Conservation (phyloP, 2,888 invertebrate species). For the Brachylomia viminalis region DNA sequence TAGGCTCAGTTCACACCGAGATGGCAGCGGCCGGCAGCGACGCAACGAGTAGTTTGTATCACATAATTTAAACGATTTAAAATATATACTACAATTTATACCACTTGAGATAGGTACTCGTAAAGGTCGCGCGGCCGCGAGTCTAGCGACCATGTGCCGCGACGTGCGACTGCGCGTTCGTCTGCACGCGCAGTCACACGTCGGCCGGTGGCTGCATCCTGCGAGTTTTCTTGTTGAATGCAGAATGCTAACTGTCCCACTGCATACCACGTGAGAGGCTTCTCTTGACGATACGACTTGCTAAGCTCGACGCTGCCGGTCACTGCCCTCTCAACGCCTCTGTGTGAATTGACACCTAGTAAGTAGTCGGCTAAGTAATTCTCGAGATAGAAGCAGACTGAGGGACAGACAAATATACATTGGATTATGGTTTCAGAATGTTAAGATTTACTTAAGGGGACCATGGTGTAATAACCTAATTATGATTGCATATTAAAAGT, state of each 20-base stretch:
- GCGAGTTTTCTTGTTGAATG: too few relatives aligned
- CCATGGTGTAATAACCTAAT: neutral
- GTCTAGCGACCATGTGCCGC: neutral
- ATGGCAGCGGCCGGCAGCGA: too few relatives aligned
- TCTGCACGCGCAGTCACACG: neutral
- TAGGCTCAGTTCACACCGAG: neutral
- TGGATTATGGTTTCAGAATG: neutral
- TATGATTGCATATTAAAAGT: neutral
- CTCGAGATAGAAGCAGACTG: neutral
- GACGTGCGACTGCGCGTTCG: neutral
- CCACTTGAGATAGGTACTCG: neutral
- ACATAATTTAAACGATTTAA: neutral
- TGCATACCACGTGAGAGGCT: neutral
- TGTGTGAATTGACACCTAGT: neutral
- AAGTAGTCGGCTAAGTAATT: neutral
- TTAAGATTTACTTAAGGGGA: neutral
- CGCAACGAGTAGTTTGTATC: neutral
- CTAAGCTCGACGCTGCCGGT: neutral
- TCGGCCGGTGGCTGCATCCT: neutral
- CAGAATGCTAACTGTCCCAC: too few relatives aligned
- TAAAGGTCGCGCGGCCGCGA: neutral
- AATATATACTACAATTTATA: too few relatives aligned
- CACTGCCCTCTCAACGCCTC: neutral
- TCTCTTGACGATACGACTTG: neutral
- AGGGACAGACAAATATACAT: neutral